These are phyloP conservation scores for Prunella strophiata DNA, from an alignment of 2,797 vertebrate genomes.

Conservation along the genomic window DNA sequence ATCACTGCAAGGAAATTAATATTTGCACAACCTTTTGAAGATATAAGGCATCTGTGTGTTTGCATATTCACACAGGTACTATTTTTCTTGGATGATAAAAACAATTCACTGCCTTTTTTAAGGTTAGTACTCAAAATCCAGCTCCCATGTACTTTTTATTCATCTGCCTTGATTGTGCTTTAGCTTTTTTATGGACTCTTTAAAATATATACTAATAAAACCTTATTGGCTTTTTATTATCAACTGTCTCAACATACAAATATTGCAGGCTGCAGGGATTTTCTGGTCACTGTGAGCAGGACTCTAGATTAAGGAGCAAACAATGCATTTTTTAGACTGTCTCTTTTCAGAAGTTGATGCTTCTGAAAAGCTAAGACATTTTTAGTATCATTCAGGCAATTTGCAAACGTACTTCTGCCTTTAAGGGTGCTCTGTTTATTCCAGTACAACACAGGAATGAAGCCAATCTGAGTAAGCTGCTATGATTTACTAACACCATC, in stretches of 20 bases:
- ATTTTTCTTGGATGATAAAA: conserved; percentile 36
- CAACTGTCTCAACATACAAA: conserved; percentile 46
- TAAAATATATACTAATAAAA: conserved; percentile 69
- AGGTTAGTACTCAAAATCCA: conserved; percentile 39
- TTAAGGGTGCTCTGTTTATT: background rate
- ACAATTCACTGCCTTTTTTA: conserved; percentile 53
- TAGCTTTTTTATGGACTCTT: conserved; percentile 48
- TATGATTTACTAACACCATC: conserved; percentile 2
- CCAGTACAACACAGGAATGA: background rate
- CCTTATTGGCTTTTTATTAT: conserved; percentile 46
- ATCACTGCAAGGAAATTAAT: background rate
- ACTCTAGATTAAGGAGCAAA: conserved; percentile 1
- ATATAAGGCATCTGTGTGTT: background rate
- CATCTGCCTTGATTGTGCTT: conserved; percentile 51
- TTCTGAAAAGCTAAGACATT: background rate
- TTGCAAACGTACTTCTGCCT: background rate
- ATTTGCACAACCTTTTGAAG: background rate
- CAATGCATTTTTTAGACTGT: background rate
- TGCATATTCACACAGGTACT: background rate
- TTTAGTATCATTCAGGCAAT: background rate
- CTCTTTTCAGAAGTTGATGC: background rate
- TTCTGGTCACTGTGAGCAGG: conserved; percentile 21
- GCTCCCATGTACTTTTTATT: conserved; percentile 27
- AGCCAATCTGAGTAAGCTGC: background rate
- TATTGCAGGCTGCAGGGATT: conserved; percentile 37